Evolutionary conservation across 1,140 invertebrate genomes (phyloP).

Genomic region (Pseudomyrmex dendroicus): DNA sequence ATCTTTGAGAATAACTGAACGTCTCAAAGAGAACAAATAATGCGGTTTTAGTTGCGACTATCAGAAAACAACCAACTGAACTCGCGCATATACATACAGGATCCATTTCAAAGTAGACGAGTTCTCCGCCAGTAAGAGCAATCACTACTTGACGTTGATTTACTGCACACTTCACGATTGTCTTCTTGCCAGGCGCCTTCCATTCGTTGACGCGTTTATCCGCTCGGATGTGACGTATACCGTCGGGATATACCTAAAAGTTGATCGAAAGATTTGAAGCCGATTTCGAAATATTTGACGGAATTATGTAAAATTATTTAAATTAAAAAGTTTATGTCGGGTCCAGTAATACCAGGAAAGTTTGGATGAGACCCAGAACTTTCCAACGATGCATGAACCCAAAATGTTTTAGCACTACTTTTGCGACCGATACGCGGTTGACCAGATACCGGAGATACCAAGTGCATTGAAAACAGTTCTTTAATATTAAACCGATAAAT

Average conservation of each 20-base stretch:
- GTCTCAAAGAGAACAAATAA: slow-evolving; percentile 78
- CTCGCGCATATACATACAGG: slow-evolving; percentile 89
- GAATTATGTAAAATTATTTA: not conserved
- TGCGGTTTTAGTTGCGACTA: slow-evolving; percentile 54
- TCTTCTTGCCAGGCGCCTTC: slow-evolving; percentile 99
- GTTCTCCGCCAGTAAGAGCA: slow-evolving; percentile 97
- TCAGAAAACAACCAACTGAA: slow-evolving; percentile 13
- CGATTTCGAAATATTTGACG: not conserved
- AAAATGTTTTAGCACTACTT: slow-evolving; percentile 77
- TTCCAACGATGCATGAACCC: slow-evolving; percentile 81
- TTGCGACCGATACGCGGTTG: slow-evolving; percentile 80
- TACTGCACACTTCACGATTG: slow-evolving; percentile 98
- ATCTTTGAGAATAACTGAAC: slow-evolving; percentile 70
- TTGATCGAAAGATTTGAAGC: not conserved
- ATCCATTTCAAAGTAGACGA: slow-evolving; percentile 99
- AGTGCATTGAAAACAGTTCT: slow-evolving; percentile 70
- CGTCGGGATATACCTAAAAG: slow-evolving; percentile 96
- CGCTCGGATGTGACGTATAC: slow-evolving; percentile 98
- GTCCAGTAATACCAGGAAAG: slow-evolving; percentile 74
- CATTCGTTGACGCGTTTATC: slow-evolving; percentile 99
- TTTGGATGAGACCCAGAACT: slow-evolving; percentile 65
- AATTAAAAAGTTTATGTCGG: slow-evolving; percentile 37
- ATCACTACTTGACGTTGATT: slow-evolving; percentile 99
- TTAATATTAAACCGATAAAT: too few species aligned
- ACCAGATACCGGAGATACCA: slow-evolving; percentile 82